Evolutionary conservation across 2,888 invertebrate genomes (phyloP).

Genomic region (Ochropacha duplaris): DNA sequence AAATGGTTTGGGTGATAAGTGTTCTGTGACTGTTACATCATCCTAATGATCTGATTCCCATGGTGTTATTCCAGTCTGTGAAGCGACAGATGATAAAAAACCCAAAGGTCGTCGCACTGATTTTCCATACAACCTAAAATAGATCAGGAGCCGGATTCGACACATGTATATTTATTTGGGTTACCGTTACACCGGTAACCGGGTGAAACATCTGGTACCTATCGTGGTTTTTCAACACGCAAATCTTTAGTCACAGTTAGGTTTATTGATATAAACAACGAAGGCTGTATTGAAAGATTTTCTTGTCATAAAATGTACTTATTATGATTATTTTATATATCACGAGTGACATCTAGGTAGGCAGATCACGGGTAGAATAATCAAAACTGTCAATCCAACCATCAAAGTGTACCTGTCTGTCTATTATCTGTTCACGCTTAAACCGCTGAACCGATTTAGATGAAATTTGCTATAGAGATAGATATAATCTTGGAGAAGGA

Average conservation of each 20-base stretch:
- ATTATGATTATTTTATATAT: too few relatives aligned
- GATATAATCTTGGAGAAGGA: too few relatives aligned
- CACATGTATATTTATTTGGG: conserved; percentile 61
- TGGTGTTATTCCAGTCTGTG: background rate
- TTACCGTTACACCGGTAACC: conserved; percentile 55
- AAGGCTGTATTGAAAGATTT: conserved; percentile 1
- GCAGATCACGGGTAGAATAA: too few relatives aligned
- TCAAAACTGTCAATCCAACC: too few relatives aligned
- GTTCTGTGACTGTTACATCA: background rate
- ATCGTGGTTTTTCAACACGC: conserved; percentile 20
- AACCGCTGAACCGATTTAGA: too few relatives aligned
- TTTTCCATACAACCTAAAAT: conserved; percentile 50
- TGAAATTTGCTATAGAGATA: too few relatives aligned
- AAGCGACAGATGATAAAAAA: conserved; percentile 13
- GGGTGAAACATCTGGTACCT: conserved; percentile 44
- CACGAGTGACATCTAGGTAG: too few relatives aligned
- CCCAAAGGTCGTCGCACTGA: conserved; percentile 48
- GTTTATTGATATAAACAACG: conserved; percentile 19
- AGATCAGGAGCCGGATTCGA: conserved; percentile 51
- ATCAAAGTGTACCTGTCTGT: too few relatives aligned
- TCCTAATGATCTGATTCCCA: conserved; percentile 9
- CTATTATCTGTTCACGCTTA: too few relatives aligned
- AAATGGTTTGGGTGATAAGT: too few relatives aligned
- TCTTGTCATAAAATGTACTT: too few relatives aligned
- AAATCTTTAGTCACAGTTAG: conserved; percentile 11